These are phyloP conservation scores for Paedocypris micromegethes DNA, from an alignment of 2,797 vertebrate genomes.

Conservation along the genomic window DNA sequence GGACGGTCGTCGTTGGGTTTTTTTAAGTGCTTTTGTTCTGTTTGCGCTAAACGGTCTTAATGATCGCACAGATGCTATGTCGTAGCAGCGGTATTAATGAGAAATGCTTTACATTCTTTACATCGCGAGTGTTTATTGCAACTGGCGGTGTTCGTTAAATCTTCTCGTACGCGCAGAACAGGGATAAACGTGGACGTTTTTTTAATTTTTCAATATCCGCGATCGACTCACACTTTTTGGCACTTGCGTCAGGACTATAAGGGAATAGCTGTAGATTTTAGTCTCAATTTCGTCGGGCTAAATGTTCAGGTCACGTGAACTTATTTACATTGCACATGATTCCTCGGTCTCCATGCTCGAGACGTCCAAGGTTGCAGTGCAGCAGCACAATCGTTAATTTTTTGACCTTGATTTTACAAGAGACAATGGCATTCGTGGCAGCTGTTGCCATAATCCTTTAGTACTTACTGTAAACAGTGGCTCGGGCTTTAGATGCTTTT, in stretches of 20 bases:
- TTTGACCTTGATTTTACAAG: constrained; percentile 26
- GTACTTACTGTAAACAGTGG: constrained; percentile 61
- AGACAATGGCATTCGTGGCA: background rate
- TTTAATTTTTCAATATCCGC: too few relatives aligned
- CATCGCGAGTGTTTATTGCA: too few relatives aligned
- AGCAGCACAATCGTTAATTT: background rate
- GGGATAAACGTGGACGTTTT: too few relatives aligned
- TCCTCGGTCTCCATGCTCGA: background rate
- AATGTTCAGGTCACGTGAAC: background rate
- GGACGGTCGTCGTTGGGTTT: too few relatives aligned
- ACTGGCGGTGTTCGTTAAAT: too few relatives aligned
- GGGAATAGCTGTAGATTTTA: too few relatives aligned
- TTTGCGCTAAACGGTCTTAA: too few relatives aligned
- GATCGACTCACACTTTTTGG: too few relatives aligned
- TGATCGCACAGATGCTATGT: constrained; percentile 1
- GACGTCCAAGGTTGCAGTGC: background rate
- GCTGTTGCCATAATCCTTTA: constrained; percentile 52
- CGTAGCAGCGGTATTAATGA: background rate
- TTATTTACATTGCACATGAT: background rate
- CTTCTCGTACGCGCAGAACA: too few relatives aligned
- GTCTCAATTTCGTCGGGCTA: background rate
- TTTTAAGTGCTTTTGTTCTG: too few relatives aligned
- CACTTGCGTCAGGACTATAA: too few relatives aligned
- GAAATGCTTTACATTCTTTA: background rate
- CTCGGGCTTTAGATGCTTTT: constrained; percentile 49